Evolutionary conservation across 2,888 invertebrate species (phyloP).

Genomic region (Cataglyphis livida): DNA sequence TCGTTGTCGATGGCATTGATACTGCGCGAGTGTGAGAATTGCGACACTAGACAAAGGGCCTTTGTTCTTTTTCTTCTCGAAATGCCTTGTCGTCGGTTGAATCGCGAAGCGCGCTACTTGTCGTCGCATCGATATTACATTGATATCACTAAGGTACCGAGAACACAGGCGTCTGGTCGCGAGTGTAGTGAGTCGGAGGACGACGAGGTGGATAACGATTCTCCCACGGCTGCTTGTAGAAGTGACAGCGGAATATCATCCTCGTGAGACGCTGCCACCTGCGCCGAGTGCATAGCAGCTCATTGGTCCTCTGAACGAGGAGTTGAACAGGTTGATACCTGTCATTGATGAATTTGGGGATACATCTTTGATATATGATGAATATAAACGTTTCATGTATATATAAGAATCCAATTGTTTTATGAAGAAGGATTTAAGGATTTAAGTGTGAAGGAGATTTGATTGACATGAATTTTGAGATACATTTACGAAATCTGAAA

Average conservation of each 20-base stretch:
- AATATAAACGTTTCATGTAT: background rate
- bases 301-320: background rate
- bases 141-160: background rate
- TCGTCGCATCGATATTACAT: background rate
- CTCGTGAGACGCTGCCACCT: conserved; percentile 33
- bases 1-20: background rate
- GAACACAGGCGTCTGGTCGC: conserved; percentile 39
- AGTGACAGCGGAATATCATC: conserved; percentile 15
- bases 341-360: background rate
- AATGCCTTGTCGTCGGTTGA: background rate
- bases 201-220: conserved; percentile 50
- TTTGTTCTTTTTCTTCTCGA: background rate
- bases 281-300: background rate
- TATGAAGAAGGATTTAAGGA: conserved; percentile 2
- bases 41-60: background rate
- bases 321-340: background rate
- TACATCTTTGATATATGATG: background rate
- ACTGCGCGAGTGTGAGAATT: background rate
- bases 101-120: background rate
- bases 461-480: background rate
- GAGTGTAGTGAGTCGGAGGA: conserved; percentile 43
- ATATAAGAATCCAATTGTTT: background rate
- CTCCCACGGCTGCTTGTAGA: conserved; percentile 1
- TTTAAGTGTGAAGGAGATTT: background rate
- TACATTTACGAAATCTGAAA: background rate